Evolutionary conservation across 2,113 vertebrate species (phyloP), one percentile per base, ranked within the genome.

Genomic region (Oenanthe melanoleuca): DNA sequence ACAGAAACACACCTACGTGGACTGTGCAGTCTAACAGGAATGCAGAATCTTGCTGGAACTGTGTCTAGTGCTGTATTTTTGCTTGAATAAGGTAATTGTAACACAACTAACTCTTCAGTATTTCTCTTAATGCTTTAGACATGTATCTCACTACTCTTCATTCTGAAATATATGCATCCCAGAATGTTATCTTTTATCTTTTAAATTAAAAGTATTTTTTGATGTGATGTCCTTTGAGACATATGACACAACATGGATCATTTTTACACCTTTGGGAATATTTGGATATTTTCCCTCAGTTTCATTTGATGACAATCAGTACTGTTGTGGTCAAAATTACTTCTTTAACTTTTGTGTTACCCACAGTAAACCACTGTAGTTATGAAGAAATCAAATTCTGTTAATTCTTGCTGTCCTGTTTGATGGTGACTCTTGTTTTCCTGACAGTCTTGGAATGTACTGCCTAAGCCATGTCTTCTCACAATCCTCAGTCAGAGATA

Each of bases 1-100:
- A n/a, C 0, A 11, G 44, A 56, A 79, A 28, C 55, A 38, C 47
- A 66, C 23, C 42, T 88, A 8, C 0, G 0, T 66, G 59, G 28
- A 21, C 57, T 42, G 26, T 14, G 10, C 12, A 26, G 25, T 60
- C 66, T 52, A 74, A 64, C 33, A 25, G 25, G 60, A 71, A 55
- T 7, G 6, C 21, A 8, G 42, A 42, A 66, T 11, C 29, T 72
- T 81, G 16, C 20, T 72, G 61, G 49, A 73, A 45, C 13, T 47
- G 47, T 60, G 26, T 19, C 45, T 3, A 4, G 14, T 47, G 44
- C 33, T 66, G 0, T 34, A 11, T 38, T 61, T 75, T 66, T 37
- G 18, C 8, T 72, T 80, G 57, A 78, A 40, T n/a, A 15, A 75
- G 66, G 7, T 17, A 56, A 50, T 14, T 72, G 25, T 45, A 47